These are phyloP conservation scores for Corticium candelabrum DNA, from an alignment of 37 sponge, comb jelly and placozoan genomes.

Conservation along the genomic window DNA sequence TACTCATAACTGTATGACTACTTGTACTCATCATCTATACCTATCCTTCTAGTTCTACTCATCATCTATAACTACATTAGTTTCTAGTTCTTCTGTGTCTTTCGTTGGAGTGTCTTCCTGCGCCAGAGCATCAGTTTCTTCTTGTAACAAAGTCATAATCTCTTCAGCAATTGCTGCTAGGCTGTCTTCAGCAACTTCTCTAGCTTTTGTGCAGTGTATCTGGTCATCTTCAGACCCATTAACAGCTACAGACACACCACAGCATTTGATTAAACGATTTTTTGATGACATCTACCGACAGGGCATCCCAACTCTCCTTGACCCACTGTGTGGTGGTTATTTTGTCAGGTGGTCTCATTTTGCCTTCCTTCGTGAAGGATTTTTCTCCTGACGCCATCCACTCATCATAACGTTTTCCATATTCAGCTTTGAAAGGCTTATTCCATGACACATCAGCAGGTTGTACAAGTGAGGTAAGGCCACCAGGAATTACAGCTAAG, in stretches of 20 bases:
- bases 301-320: constrained; percentile 27
- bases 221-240: constrained; percentile 28
- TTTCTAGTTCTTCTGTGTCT: constrained; percentile 11
- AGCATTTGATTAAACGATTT: constrained; percentile 24
- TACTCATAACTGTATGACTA: too few species aligned
- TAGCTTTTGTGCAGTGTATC: constrained; percentile 32
- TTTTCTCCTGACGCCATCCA: constrained; percentile 48
- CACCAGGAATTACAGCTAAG: constrained; percentile 40
- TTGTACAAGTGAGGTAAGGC: constrained; percentile 25
- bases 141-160: constrained; percentile 5
- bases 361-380: constrained; percentile 36
- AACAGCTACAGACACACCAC: constrained; percentile 25
- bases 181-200: constrained; percentile 25
- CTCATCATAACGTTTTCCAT: constrained; percentile 18
- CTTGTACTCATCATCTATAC: too few species aligned
- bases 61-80: constrained; percentile 2
- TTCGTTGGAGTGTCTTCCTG: constrained; percentile 6
- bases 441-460: constrained; percentile 44
- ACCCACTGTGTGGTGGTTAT: constrained; percentile 27
- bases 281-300: constrained; percentile 20
- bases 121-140: not conserved
- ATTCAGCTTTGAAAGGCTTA: constrained; percentile 28
- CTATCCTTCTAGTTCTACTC: too few species aligned
- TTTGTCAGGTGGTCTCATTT: constrained; percentile 36
- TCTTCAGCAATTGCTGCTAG: not conserved